Evolutionary conservation across 2,888 invertebrate genomes (phyloP).

Genomic region (Eristalinus sepulchralis): DNA sequence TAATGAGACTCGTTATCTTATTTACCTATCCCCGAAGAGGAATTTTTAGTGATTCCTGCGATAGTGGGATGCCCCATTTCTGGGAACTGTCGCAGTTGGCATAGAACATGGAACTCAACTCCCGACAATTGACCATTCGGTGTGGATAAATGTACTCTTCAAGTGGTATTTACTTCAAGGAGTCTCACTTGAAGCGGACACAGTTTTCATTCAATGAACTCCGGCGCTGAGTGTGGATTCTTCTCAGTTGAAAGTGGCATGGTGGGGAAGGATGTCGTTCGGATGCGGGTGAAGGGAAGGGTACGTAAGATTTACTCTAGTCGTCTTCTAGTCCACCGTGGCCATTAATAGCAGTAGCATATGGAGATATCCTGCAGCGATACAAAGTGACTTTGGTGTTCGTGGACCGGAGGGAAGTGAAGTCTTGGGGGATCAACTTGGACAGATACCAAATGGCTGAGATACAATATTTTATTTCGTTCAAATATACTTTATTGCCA

Average conservation of each 20-base stretch:
- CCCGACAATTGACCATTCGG: constrained; percentile 66
- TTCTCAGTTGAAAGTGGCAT: neutral
- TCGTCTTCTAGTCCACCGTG: neutral
- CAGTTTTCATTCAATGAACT: constrained; percentile 65
- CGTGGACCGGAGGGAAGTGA: neutral
- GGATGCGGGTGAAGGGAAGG: neutral
- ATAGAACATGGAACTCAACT: constrained; percentile 27
- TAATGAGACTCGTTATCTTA: constrained; percentile 71
- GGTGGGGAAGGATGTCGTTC: constrained; percentile 3
- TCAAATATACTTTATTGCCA: constrained; percentile 56
- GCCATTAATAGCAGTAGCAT: constrained; percentile 58
- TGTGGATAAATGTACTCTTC: constrained; percentile 60
- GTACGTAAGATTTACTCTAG: neutral
- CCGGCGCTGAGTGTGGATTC: neutral
- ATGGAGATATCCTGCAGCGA: constrained; percentile 57
- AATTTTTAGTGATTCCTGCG: constrained; percentile 56
- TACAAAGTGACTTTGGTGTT: neutral
- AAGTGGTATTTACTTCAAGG: constrained; percentile 55
- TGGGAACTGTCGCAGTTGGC: constrained; percentile 34
- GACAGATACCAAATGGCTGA: constrained; percentile 64
- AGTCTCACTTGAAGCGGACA: constrained; percentile 46
- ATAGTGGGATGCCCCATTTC: constrained; percentile 12
- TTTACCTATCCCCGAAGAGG: constrained; percentile 65
- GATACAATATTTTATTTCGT: constrained; percentile 58
- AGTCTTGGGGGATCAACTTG: constrained; percentile 31